Conservation (phyloP, 2,113 vertebrate species). For the Callithrix jacchus region DNA sequence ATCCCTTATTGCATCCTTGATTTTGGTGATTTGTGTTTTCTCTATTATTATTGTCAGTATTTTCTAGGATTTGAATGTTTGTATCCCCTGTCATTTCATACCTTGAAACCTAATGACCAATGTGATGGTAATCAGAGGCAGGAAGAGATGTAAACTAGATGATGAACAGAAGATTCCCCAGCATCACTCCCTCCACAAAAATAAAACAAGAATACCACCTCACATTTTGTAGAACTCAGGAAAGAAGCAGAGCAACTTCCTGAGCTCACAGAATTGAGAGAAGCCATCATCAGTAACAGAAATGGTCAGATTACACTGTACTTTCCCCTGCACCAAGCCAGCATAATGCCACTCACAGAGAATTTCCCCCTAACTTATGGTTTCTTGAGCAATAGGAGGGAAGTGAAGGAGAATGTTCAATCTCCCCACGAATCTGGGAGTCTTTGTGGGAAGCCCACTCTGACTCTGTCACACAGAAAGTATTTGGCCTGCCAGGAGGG, state of each 20-base stretch:
- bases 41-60: not conserved
- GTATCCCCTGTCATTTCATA: not conserved
- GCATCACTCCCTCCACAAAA: not conserved
- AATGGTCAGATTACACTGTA: not conserved
- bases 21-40: not conserved
- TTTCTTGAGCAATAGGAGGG: not conserved
- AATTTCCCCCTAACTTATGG: not conserved
- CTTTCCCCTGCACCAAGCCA: not conserved
- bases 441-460: not conserved
- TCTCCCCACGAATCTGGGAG: not conserved
- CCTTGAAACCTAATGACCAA: not conserved
- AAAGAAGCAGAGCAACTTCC: not conserved
- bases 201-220: not conserved
- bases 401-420: not conserved
- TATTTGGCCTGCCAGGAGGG: not conserved
- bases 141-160: not conserved
- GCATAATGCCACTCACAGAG: not conserved
- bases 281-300: not conserved
- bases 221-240: not conserved
- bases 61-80: not conserved
- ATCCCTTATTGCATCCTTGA: not conserved
- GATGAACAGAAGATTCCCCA: not conserved
- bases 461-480: not conserved
- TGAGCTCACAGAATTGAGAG: not conserved
- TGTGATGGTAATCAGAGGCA: not conserved